Conservation (phyloP, 2,888 invertebrate species). For the Metellina segmentata region DNA sequence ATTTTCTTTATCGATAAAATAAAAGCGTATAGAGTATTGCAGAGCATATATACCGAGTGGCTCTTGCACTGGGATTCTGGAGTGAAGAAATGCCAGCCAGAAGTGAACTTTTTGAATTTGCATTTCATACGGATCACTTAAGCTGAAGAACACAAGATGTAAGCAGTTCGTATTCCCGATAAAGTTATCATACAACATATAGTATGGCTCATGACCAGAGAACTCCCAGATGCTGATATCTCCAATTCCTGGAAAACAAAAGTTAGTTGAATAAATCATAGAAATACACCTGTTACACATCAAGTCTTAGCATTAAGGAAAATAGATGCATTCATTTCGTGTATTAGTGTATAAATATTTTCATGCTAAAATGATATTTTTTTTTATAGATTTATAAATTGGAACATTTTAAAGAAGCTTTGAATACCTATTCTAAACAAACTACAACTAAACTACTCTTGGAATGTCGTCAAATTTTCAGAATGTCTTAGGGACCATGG, state of each 20-base stretch:
- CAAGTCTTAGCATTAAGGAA: no score
- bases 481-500: no score
- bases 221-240: conserved; percentile 88
- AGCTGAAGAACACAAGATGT: conserved; percentile 86
- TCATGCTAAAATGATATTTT: no score
- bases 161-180: conserved; percentile 84
- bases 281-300: not conserved
- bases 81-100: conserved; percentile 88
- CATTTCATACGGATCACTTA: conserved; percentile 85
- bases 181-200: conserved; percentile 87
- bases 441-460: no score
- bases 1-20: no score
- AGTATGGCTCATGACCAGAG: conserved; percentile 88
- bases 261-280: not conserved
- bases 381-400: no score
- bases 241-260: conserved; percentile 83
- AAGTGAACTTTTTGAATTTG: conserved; percentile 87
- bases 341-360: no score
- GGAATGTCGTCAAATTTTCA: no score
- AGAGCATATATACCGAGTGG: conserved; percentile 82
- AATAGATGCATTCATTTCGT: no score
- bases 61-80: conserved; percentile 85
- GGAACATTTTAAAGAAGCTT: no score
- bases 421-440: no score
- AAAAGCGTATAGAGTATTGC: no score